These are phyloP conservation scores for Poicephalus meyeri DNA, from an alignment of 2,113 vertebrate species.

Conservation along the genomic window DNA sequence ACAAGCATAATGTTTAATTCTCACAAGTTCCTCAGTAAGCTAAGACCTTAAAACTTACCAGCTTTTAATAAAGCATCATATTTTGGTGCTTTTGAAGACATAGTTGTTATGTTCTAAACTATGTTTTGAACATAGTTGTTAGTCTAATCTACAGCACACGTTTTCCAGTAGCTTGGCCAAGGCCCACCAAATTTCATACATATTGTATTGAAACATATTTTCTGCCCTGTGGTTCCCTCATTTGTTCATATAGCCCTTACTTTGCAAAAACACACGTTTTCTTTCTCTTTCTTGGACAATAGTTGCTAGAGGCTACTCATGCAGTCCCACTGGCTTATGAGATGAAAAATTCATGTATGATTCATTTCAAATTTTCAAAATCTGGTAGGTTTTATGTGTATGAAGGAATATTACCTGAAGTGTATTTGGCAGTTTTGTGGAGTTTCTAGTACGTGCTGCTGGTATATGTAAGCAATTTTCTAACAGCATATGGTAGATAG, in stretches of 20 bases:
- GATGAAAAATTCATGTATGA: slow-evolving; percentile 15
- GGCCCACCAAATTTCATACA: background rate
- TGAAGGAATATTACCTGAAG: background rate
- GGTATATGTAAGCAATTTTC: slow-evolving; percentile 31
- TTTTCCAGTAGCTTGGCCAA: background rate
- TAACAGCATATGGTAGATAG: slow-evolving; percentile 8
- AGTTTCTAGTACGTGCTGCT: background rate
- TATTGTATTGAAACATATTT: slow-evolving; percentile 19
- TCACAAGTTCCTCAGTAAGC: background rate
- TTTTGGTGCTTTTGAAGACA: background rate
- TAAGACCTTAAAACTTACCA: background rate
- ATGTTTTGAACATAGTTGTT: background rate
- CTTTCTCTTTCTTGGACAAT: background rate
- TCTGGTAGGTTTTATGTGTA: background rate
- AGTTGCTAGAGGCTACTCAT: background rate
- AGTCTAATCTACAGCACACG: background rate
- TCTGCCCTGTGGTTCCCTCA: background rate
- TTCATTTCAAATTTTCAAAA: slow-evolving; percentile 6
- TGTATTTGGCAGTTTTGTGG: slow-evolving; percentile 11
- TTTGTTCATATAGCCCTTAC: slow-evolving; percentile 8
- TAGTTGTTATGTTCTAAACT: background rate
- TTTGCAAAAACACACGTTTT: background rate
- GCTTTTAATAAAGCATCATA: background rate
- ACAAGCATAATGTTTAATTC: background rate
- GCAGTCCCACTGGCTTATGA: background rate